phyloP scores from a whole-genome alignment of 2,888 invertebrate genomes.

The Saturnia pavonia region DNA sequence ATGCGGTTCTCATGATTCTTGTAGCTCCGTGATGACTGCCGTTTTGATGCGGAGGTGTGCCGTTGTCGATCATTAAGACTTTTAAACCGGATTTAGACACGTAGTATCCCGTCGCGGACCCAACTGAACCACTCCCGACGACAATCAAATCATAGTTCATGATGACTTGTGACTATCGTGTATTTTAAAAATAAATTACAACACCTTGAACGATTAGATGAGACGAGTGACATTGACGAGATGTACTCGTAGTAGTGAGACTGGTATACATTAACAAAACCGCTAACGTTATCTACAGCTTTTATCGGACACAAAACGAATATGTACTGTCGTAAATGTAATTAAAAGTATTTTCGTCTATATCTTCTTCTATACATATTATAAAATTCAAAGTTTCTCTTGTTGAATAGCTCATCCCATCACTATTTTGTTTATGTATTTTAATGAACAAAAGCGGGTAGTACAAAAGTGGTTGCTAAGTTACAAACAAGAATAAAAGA shows the following conservation, averaged over 20 bases:
- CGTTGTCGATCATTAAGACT: constrained; percentile 19
- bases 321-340: background rate
- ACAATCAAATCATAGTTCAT: constrained; percentile 21
- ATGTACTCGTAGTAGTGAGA: background rate
- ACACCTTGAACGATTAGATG: background rate
- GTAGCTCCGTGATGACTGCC: constrained; percentile 21
- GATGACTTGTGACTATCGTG: background rate
- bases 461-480: too few relatives aligned
- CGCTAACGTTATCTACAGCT: background rate
- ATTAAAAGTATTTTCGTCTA: background rate
- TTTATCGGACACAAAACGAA: background rate
- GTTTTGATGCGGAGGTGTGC: constrained; percentile 17
- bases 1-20: constrained; percentile 16
- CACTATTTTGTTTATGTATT: too few relatives aligned
- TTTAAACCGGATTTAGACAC: constrained; percentile 19
- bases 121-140: constrained; percentile 22
- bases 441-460: too few relatives aligned
- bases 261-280: background rate
- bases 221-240: background rate
- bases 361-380: too few relatives aligned
- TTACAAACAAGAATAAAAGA: too few relatives aligned
- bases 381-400: too few relatives aligned
- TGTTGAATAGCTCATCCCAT: too few relatives aligned
- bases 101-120: constrained; percentile 21
- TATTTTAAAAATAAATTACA: background rate